These are phyloP conservation scores for Norana najaformis DNA, from an alignment of 2,888 invertebrate species.

Conservation along the genomic window DNA sequence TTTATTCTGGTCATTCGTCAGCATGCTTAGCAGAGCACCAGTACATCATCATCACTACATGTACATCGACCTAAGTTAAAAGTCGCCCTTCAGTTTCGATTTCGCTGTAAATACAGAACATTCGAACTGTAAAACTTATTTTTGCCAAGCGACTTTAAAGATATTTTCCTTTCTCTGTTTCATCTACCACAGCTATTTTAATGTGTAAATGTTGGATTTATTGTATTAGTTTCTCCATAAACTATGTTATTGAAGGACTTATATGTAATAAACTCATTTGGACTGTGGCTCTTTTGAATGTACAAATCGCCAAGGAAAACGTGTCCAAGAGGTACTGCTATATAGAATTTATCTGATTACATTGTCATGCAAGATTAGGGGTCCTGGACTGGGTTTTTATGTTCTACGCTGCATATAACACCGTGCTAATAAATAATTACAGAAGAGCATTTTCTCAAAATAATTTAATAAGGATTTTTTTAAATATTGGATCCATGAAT, in stretches of 20 bases:
- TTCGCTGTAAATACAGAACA: neutral
- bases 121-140: neutral
- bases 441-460: too few species aligned
- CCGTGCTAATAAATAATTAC: neutral
- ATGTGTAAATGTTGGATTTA: conserved; percentile 13
- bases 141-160: neutral
- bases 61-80: neutral
- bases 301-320: neutral
- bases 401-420: neutral
- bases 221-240: neutral
- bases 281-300: neutral
- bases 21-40: conserved; percentile 17
- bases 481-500: too few species aligned
- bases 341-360: neutral
- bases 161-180: conserved; percentile 13
- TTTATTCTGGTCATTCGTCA: conserved; percentile 42
- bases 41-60: neutral
- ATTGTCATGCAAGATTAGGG: neutral
- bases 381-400: neutral
- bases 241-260: neutral
- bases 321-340: neutral
- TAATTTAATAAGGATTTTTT: too few species aligned
- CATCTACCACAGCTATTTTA: neutral
- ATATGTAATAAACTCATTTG: neutral
- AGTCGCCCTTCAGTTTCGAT: conserved; percentile 7